These are phyloP conservation scores for Mechanitis mazaeus DNA, from an alignment of 2,888 invertebrate genomes.

Conservation along the genomic window DNA sequence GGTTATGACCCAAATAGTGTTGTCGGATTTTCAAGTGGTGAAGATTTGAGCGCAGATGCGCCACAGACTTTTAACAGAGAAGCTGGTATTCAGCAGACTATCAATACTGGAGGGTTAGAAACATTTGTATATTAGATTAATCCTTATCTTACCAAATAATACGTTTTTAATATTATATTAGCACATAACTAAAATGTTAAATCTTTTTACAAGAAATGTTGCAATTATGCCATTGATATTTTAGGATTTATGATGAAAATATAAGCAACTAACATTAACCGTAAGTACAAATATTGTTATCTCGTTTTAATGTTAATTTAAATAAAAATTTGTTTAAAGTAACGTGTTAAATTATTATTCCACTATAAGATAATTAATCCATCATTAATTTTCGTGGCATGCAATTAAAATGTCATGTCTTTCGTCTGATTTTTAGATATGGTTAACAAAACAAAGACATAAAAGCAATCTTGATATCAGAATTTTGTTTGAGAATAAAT, in stretches of 20 bases:
- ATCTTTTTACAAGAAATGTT: neutral
- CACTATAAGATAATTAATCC: no score
- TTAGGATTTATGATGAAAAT: neutral
- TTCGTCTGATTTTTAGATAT: no score
- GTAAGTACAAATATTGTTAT: neutral
- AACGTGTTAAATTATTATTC: no score
- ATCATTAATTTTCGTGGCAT: no score
- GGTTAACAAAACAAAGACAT: no score
- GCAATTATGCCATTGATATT: constrained; percentile 8
- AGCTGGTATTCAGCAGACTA: constrained; percentile 58
- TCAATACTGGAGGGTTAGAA: constrained; percentile 58
- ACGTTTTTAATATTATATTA: no score
- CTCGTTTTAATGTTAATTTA: neutral
- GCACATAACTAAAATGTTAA: no score
- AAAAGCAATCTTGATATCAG: no score
- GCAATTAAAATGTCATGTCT: no score
- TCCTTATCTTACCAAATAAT: neutral
- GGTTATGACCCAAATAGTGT: constrained; percentile 42
- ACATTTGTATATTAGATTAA: constrained; percentile 50
- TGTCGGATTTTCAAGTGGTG: constrained; percentile 38
- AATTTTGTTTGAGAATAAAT: no score
- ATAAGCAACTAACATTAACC: neutral
- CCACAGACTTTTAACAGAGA: constrained; percentile 58
- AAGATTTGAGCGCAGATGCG: constrained; percentile 41
- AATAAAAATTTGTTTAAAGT: no score